Base-by-base conservation (phyloP, 2,113 vertebrate genomes). In the Brienomyrus longianalis region DNA sequence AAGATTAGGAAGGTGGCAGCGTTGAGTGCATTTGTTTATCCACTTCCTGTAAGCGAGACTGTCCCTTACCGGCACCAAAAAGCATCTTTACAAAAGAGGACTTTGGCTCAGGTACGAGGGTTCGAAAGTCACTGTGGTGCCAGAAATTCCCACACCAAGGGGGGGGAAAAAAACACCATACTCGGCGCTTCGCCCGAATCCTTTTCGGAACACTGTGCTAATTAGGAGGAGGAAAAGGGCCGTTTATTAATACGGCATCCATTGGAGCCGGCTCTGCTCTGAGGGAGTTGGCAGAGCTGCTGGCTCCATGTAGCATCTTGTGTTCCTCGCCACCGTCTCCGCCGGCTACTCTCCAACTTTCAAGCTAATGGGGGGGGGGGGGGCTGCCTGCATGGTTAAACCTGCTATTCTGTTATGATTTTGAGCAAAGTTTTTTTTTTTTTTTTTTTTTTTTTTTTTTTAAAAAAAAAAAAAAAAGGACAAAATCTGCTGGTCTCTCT, bases 331-430 rank as follows among this genome's bases (percentile, higher is more conserved):
- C 92, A 88, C 83, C 89, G 89, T 91, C 90, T 91, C 90, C 87
- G 89, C 91, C 91, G 27, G 89, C 83, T 23, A 77, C 88, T 91
- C 80, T 92, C 91, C 88, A 91, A 93, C 89, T 91, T 88, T 91
- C 88, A 51, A 85, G 89, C 90, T 93, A 90, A 93, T 92, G 90
- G 88, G 93, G 91, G 94, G 92, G 89, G 93, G 91, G 93, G 50
- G 10, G 94, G 91, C 80, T 2, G 7, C 56, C 45, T 19, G 59
- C 89, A 66, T 89, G 88, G 47, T 88, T 88, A 89, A 27, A 17
- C 27, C 31, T 17, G 31, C 70, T 90, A 31, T 88, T 90, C 86
- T 80, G 48, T 90, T 90, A 90, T 89, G 89, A 89, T 88, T 93
- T 92, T 94, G 91, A 92, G 86, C 92, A 86, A 62, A 62, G 56